Evolutionary conservation across 2,888 invertebrate species (phyloP).

Genomic region (Orgyia antiqua): DNA sequence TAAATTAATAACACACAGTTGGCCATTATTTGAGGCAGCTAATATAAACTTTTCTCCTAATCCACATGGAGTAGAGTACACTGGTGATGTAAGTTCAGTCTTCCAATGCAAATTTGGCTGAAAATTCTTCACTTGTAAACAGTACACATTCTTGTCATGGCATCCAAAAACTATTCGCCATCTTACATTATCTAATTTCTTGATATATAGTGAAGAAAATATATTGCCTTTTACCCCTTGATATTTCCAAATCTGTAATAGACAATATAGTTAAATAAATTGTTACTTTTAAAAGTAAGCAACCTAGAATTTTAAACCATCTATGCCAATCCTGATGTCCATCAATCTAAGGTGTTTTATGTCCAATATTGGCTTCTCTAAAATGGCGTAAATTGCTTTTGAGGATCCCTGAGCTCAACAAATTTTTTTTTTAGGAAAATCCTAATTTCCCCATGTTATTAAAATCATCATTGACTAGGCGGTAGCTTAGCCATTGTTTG

Average conservation of each 20-base stretch:
- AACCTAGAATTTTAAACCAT: no score
- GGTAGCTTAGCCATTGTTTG: no score
- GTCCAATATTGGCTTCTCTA: no score
- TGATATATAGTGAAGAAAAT: slow-evolving; percentile 82
- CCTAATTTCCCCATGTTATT: no score
- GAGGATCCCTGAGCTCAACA: no score
- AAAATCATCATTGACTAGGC: no score
- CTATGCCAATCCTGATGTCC: no score
- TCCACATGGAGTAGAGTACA: slow-evolving; percentile 83
- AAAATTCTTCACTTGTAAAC: slow-evolving; percentile 63
- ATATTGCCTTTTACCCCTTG: slow-evolving; percentile 80
- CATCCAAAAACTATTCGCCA: slow-evolving; percentile 82
- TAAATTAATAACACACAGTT: slow-evolving; percentile 75
- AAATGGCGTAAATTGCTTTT: no score
- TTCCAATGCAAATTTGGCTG: slow-evolving; percentile 74
- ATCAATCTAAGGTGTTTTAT: no score
- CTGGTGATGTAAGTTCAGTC: slow-evolving; percentile 71
- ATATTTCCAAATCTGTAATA: slow-evolving; percentile 79
- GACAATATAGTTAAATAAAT: no score
- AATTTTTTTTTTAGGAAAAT: no score
- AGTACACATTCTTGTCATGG: slow-evolving; percentile 83
- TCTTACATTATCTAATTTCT: slow-evolving; percentile 54
- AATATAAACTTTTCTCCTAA: slow-evolving; percentile 60
- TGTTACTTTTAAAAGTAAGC: no score
- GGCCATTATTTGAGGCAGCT: slow-evolving; percentile 81